Conservation (phyloP, 2,797 vertebrate species). For the Tadarida brasiliensis region DNA sequence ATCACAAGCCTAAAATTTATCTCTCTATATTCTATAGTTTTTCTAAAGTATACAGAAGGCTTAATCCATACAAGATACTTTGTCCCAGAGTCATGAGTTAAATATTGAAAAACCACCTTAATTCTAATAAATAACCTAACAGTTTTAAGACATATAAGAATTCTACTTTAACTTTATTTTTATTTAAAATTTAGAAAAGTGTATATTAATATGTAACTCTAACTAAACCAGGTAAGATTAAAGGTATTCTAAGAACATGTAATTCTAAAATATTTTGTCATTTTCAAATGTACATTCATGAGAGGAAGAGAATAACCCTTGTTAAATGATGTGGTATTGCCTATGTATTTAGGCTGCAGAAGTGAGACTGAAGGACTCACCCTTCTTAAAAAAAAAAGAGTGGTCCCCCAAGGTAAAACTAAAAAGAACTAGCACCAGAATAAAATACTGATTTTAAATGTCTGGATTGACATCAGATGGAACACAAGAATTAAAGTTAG, state of each 20-base stretch:
- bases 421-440: background rate
- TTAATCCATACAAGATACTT: slow-evolving; percentile 13
- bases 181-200: slow-evolving; percentile 57
- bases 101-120: slow-evolving; percentile 3
- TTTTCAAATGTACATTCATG: background rate
- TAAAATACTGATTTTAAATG: slow-evolving; percentile 49
- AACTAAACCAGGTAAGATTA: background rate
- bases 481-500: slow-evolving; percentile 1
- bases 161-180: slow-evolving; percentile 40
- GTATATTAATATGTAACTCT: slow-evolving; percentile 3
- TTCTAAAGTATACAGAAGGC: slow-evolving; percentile 30
- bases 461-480: background rate
- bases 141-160: slow-evolving; percentile 23
- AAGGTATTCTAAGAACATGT: slow-evolving; percentile 23
- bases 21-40: background rate
- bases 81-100: background rate
- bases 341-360: background rate
- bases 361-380: background rate
- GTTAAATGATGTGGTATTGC: background rate
- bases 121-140: slow-evolving; percentile 16
- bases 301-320: background rate
- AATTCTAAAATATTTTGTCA: slow-evolving; percentile 37
- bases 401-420: background rate
- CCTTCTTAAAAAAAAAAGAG: slow-evolving; percentile 19
- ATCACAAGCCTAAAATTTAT: slow-evolving; percentile 30